A percentile compares a stretch with the other conserved stretches of the same genome.
These are phyloP conservation scores for Chirona hameri DNA, from an alignment of 2,888 invertebrate genomes.

Conservation along the genomic window DNA sequence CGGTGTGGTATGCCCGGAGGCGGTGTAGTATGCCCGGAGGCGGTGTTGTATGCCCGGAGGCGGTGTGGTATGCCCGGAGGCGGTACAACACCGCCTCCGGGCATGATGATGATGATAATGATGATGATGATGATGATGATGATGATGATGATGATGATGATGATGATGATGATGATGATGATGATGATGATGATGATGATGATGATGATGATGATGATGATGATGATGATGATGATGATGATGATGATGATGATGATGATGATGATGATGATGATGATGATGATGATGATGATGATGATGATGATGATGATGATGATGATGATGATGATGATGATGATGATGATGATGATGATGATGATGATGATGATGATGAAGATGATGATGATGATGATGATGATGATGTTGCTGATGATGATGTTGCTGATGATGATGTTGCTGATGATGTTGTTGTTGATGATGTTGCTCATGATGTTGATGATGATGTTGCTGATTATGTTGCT, in stretches of 20 bases:
- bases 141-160: slow-evolving; percentile 22
- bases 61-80: too few species aligned
- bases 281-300: slow-evolving; percentile 22
- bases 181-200: slow-evolving; percentile 22
- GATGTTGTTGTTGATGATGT: too few species aligned
- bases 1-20: too few species aligned
- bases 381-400: too few species aligned
- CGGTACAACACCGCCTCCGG: background rate
- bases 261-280: slow-evolving; percentile 22
- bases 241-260: slow-evolving; percentile 22
- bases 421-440: too few species aligned
- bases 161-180: slow-evolving; percentile 22
- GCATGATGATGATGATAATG: too few species aligned
- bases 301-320: slow-evolving; percentile 22
- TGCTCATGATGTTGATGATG: too few species aligned
- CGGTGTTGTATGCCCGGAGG: too few species aligned
- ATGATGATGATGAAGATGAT: too few species aligned
- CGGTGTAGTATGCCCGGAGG: too few species aligned
- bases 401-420: too few species aligned
- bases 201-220: slow-evolving; percentile 22
- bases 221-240: slow-evolving; percentile 22
- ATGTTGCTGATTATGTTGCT: too few species aligned
- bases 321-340: slow-evolving; percentile 22
- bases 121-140: background rate
- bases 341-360: background rate